Evolutionary conservation across 1,140 invertebrate species (phyloP), one percentile per base, ranked within the genome.

Genomic region (Carcinoscorpius rotundicauda): DNA sequence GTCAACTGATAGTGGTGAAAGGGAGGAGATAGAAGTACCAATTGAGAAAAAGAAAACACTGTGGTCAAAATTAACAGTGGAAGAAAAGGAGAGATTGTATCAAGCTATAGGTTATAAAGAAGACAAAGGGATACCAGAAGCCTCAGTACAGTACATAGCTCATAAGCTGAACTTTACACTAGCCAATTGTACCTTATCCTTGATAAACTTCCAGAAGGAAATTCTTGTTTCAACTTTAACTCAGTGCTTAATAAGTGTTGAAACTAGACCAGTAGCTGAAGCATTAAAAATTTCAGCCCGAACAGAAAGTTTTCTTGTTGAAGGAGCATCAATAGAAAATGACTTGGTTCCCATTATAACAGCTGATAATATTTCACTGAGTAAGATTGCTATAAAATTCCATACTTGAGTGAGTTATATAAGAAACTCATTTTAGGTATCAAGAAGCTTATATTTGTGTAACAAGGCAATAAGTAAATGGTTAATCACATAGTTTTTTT

Each of bases 81-180:
- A 69, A 53, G 68, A 69, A 53, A 50, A 60, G 10, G 4, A 66
- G 48, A 59, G 63, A 4, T 10, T 69, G 5, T 59, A n/a, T n/a
- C 11, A 55, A 55, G 53, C 53, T 6, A 6, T 55, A 55, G 53
- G 53, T 55, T 55, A 8, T n/a, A n/a, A 8, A 6, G 53, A 55
- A 55, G 68, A 61, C 49, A 49, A 49, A 48, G 29, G 10, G 49
- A 50, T 10, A 29, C 5, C 49, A 1, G 59, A 60, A 50, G 49
- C 59, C 49, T 60, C 6, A 60, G 10, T 10, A 48, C 59, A 60
- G 10, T 50, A 60, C 49, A 60, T 60, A 6, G 53, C 53, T 55
- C 87, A 89, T 70, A 89, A 89, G 76, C 79, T 88, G 53, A 89
- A 89, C 77, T 81, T 91, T 68, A 87, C 87, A 6, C 73, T 91